Conservation (phyloP, 2,113 vertebrate species). For the Chionis minor region DNA sequence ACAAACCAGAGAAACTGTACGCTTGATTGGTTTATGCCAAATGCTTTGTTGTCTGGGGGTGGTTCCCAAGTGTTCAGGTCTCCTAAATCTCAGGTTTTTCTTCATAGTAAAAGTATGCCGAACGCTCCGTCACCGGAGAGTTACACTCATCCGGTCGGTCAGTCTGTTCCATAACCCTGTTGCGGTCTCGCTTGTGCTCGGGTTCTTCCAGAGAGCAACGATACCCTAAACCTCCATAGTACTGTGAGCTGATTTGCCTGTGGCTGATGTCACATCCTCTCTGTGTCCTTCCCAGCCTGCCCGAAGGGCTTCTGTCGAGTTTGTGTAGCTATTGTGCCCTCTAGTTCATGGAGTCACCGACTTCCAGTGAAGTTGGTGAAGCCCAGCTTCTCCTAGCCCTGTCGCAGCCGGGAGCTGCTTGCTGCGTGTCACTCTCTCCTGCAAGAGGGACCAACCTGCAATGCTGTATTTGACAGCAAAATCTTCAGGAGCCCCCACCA, state of each 20-base stretch:
- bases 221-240: rapidly evolving
- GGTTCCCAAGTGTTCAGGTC: neutral
- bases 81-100: conserved; percentile 21
- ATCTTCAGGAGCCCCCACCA: neutral
- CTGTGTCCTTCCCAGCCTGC: neutral
- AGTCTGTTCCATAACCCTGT: neutral
- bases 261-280: neutral
- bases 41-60: neutral
- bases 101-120: neutral
- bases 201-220: neutral
- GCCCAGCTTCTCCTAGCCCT: neutral
- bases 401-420: neutral
- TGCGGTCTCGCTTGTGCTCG: neutral
- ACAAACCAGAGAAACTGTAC: neutral
- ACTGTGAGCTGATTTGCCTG: too few relatives aligned
- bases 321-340: neutral
- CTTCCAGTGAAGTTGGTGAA: neutral
- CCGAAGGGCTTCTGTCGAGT: neutral
- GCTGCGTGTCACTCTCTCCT: neutral
- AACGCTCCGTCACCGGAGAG: rapidly evolving
- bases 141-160: rapidly evolving
- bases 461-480: neutral
- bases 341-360: neutral
- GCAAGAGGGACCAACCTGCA: rapidly evolving
- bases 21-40: conserved; percentile 7